Base-by-base conservation (phyloP, 1,140 invertebrate genomes). In the Nixonia krombeini region DNA sequence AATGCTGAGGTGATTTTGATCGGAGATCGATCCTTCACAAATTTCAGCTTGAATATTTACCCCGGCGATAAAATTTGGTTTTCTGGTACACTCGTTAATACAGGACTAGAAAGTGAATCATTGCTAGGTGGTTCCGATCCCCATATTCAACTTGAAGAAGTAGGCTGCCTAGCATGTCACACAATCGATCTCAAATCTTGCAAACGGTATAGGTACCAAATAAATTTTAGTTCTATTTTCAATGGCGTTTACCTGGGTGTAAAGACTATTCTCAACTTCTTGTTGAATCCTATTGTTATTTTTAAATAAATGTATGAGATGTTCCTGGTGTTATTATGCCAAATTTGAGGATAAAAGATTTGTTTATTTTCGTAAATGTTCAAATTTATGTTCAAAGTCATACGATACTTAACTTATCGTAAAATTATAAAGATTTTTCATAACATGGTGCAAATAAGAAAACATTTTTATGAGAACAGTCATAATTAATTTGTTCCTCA, bases 231-330 rank as follows among this genome's bases (percentile, higher is more conserved):
- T 13, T 66, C 75, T 9, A 71, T 90, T 16, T 66, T 88, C 3
- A 87, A 86, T 63, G 87, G 89, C 70, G 79, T 91, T 65, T 87
- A 88, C 55, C 81, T 88, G 0, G 90, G 91, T 1, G 75, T 89
- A 5, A 93, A 92, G 70, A 90, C 91, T 82, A 86, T 93, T 50
- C 78, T 93, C 5, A 93, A 93, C 83, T 91, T 92, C 68, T 59
- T 93, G 49, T 87, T 93, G 21, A 92, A 91, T 86, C 92, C 92
- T 5, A 82, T 93, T 28, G 86, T 93, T 59, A 88, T 90, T 70
- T 91, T 93, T 73, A 92, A 91, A 80, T 92, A 82, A 78, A 49
- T 21, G 2, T 21, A 21, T 21, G n/a, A n/a, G n/a, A n/a, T 9
- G 4, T 26, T 26, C 9, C 25, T 26, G 4, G 25, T 26, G 25